phyloP scores from a whole-genome alignment of 1,140 invertebrate genomes.

The Saccostrea echinata region DNA sequence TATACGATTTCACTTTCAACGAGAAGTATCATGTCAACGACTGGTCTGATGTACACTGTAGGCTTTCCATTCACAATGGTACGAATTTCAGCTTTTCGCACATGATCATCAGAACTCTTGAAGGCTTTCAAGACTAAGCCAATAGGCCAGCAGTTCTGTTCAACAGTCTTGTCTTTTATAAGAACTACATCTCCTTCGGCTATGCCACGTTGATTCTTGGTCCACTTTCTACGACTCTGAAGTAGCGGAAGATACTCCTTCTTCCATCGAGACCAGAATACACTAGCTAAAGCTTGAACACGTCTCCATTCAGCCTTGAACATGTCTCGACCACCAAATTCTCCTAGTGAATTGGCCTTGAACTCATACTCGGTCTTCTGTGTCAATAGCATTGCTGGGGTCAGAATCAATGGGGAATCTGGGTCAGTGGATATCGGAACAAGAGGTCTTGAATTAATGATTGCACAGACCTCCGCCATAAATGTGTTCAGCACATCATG shows the following conservation, averaged over 20 bases:
- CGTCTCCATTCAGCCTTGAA: slow-evolving; percentile 50
- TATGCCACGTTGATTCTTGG: not conserved
- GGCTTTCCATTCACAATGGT: slow-evolving; percentile 7
- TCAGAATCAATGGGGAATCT: slow-evolving; percentile 51
- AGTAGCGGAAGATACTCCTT: slow-evolving; percentile 32
- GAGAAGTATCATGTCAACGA: slow-evolving; percentile 2
- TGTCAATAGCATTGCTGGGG: slow-evolving; percentile 55
- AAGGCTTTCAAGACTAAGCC: slow-evolving; percentile 9
- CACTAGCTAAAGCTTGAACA: slow-evolving; percentile 41
- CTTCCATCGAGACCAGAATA: slow-evolving; percentile 49
- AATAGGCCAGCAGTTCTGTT: not conserved
- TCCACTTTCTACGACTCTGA: slow-evolving; percentile 45
- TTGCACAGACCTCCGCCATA: slow-evolving; percentile 58
- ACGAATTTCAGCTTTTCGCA: slow-evolving; percentile 16
- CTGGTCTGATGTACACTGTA: not conserved
- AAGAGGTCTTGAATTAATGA: slow-evolving; percentile 61
- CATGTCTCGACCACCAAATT: slow-evolving; percentile 36
- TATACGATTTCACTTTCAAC: not conserved
- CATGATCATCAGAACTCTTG: slow-evolving; percentile 3
- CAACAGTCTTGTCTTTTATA: slow-evolving; percentile 34
- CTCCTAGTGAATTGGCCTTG: not conserved
- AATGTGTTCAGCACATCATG: slow-evolving; percentile 44
- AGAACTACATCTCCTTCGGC: slow-evolving; percentile 40
- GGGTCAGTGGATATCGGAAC: slow-evolving; percentile 57
- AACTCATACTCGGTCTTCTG: slow-evolving; percentile 45